Base-by-base conservation (phyloP, 1,140 invertebrate species). In the Conus ventricosus region DNA sequence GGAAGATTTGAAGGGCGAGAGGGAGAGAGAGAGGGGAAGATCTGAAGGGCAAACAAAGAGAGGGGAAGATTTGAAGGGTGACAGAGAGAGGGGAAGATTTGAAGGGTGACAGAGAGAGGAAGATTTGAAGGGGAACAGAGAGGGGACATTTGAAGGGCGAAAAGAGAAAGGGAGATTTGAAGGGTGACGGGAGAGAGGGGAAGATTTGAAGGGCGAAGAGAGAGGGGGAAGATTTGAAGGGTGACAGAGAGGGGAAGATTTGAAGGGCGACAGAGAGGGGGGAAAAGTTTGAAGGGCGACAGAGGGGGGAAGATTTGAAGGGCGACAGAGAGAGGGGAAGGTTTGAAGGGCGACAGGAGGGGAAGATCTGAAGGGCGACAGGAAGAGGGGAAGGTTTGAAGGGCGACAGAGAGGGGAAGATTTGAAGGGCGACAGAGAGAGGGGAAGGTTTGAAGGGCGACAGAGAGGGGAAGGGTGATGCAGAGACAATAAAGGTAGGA, bases 381-480 rank as follows among this genome's bases (percentile, higher is more conserved):
- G 13, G 55, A 13, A 10, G 13, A 6, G 39, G 60, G 55, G 10
- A 39, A n/a, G 39, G 3, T 39, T 39, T 39, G 39, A 27, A 63
- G 63, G 27, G 55, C 54, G 60, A 5, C 25, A 85, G 84, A 63
- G 60, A 63, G 60, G 17, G 60, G 4, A 0, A 87, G 67, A 39
- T 10, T 2, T 78, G 75, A n/a, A 23, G 51, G 25, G 60, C 25
- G 84, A 85, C n/a, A 85, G 84, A 60, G 63, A 57, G 84, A 85
- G 39, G 57, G 39, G 39, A 39, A 39, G 0, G 3, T 39, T 39
- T 39, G 3, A 3, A 2, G 60, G 60, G 60, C 11, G 17, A 20
- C 23, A 63, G 23, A 67, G 63, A 23, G 55, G 20, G 60, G 55
- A 39, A 60, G 55, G 39, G 27, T 23, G 17, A 51, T 39, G 7